Evolutionary conservation across 2,797 vertebrate genomes (phyloP).

Genomic region (Odontamblyopus lacepedii): DNA sequence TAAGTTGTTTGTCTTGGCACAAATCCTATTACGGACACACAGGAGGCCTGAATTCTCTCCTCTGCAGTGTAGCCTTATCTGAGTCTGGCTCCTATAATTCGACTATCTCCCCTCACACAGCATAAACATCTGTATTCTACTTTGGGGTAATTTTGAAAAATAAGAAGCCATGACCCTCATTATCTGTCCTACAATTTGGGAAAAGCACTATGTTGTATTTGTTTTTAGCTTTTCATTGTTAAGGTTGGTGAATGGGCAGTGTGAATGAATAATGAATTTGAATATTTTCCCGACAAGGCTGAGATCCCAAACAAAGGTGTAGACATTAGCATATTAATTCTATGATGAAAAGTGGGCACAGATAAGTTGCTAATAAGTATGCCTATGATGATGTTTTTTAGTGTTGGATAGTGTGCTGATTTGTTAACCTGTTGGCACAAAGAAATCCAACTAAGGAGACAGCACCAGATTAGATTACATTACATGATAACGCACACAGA

Average conservation of each 20-base stretch:
- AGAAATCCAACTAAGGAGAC: no score
- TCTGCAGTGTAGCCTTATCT: constrained; percentile 43
- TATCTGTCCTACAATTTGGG: constrained; percentile 51
- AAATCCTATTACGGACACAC: constrained; percentile 46
- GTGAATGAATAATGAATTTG: constrained; percentile 70
- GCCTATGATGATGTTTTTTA: no score
- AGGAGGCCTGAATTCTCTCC: constrained; percentile 43
- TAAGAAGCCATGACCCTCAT: constrained; percentile 35
- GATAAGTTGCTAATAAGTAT: background rate
- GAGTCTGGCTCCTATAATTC: constrained; percentile 52
- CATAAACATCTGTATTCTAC: constrained; percentile 33
- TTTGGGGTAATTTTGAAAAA: constrained; percentile 32
- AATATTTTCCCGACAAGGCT: constrained; percentile 26
- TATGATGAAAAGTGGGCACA: background rate
- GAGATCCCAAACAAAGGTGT: background rate
- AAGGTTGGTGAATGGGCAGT: constrained; percentile 40
- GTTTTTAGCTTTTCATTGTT: constrained; percentile 55
- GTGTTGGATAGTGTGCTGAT: no score
- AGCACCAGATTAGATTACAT: no score
- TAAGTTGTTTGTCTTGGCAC: constrained; percentile 48
- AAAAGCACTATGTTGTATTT: constrained; percentile 30
- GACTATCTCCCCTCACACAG: constrained; percentile 44
- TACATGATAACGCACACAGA: no score
- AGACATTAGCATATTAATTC: background rate
- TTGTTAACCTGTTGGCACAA: no score